Evolutionary conservation across 2,888 invertebrate species (phyloP).

Genomic region (Diadegma fenestrale): DNA sequence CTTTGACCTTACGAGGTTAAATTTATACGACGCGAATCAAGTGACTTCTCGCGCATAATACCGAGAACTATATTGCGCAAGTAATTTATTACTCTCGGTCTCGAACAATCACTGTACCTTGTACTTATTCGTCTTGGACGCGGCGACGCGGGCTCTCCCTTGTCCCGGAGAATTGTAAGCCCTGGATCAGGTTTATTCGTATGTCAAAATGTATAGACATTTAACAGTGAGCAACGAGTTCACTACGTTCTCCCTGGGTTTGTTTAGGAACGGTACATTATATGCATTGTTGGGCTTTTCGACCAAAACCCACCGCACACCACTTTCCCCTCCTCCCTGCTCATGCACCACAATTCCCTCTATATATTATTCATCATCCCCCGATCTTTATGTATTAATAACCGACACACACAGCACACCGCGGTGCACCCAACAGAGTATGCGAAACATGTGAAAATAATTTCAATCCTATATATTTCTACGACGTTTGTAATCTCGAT

Average conservation of each 20-base stretch:
- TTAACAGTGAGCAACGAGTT: slow-evolving; percentile 12
- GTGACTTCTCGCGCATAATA: slow-evolving; percentile 19
- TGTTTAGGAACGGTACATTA: slow-evolving; percentile 27
- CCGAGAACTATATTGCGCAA: slow-evolving; percentile 20
- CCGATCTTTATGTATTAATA: slow-evolving; percentile 28
- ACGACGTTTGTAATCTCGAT: not conserved
- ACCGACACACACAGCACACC: not conserved
- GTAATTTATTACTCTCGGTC: slow-evolving; percentile 27
- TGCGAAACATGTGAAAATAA: slow-evolving; percentile 6
- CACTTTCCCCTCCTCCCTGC: slow-evolving; percentile 1
- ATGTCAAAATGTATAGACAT: slow-evolving; percentile 20
- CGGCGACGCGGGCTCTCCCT: not conserved
- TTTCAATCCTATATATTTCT: slow-evolving; percentile 6
- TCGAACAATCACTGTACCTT: slow-evolving; percentile 23
- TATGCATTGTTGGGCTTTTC: not conserved
- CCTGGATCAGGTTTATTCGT: not conserved
- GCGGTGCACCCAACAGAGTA: not conserved
- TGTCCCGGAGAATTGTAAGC: slow-evolving; percentile 10
- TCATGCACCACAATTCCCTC: not conserved
- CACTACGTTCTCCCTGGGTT: not conserved
- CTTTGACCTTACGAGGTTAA: slow-evolving; percentile 15
- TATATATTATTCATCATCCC: slow-evolving; percentile 35
- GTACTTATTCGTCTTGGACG: slow-evolving; percentile 2
- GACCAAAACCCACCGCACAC: not conserved
- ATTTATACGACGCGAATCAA: slow-evolving; percentile 15